Conservation (phyloP, 2,797 vertebrate species). For the Acipenser transmontanus region DNA sequence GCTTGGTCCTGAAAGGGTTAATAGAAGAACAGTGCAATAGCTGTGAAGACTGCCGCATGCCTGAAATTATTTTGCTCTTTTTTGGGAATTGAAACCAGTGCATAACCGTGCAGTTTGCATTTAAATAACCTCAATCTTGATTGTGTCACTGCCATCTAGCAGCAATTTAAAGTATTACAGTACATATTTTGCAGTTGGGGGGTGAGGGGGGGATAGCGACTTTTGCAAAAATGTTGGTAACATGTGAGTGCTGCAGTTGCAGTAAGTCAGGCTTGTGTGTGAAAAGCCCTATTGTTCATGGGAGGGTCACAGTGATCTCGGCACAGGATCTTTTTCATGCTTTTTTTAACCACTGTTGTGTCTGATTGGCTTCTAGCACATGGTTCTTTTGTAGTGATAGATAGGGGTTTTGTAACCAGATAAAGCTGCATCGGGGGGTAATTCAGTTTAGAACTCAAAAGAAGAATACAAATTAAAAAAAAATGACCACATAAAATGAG, state of each 20-base stretch:
- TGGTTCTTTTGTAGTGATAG: conserved; percentile 29
- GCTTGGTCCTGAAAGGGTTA: too few species aligned
- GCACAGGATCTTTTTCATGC: conserved; percentile 30
- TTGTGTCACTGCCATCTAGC: too few species aligned
- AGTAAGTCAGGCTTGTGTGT: conserved; percentile 41
- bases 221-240: conserved; percentile 42
- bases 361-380: conserved; percentile 28
- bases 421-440: background rate
- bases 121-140: too few species aligned
- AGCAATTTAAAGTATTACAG: too few species aligned
- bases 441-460: conserved; percentile 5
- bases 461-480: too few species aligned
- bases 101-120: too few species aligned
- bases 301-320: conserved; percentile 39
- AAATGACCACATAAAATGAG: conserved; percentile 40
- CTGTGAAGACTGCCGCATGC: too few species aligned
- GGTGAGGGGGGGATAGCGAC: too few species aligned
- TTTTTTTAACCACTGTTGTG: conserved; percentile 29
- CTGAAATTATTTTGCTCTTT: too few species aligned
- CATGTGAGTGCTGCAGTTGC: conserved; percentile 37
- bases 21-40: too few species aligned
- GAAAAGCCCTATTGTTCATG: conserved; percentile 56
- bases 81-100: too few species aligned
- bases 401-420: conserved; percentile 27
- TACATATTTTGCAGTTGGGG: background rate